Evolutionary conservation across 2,113 vertebrate genomes (phyloP).

Genomic region (Ranitomeya variabilis): DNA sequence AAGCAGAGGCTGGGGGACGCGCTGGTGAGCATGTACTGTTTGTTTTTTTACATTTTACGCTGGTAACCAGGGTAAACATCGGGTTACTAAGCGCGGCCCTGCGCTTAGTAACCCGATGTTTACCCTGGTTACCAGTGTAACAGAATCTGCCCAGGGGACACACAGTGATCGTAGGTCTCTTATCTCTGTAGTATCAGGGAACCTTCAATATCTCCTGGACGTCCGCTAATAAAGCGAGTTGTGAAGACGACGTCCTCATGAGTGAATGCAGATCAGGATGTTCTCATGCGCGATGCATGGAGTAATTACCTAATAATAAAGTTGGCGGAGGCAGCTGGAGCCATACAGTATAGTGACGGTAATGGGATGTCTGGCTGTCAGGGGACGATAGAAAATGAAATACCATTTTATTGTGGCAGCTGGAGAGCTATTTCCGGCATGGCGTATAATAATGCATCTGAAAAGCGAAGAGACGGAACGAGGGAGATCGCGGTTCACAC

Average conservation of each 20-base stretch:
- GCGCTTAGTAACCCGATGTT: no score
- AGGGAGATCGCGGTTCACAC: not conserved
- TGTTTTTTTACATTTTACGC: no score
- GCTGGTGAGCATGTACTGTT: no score
- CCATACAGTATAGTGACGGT: slow-evolving; percentile 6
- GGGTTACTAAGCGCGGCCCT: no score
- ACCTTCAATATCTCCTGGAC: not conserved
- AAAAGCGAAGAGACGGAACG: not conserved
- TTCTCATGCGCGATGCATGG: not conserved
- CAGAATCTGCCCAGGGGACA: not conserved
- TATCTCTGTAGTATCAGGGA: not conserved
- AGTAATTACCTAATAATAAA: slow-evolving; percentile 47
- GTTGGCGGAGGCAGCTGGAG: slow-evolving; percentile 24
- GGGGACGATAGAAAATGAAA: slow-evolving; percentile 36
- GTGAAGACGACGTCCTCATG: not conserved
- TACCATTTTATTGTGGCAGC: slow-evolving; percentile 14
- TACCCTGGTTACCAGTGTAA: no score
- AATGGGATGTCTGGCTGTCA: slow-evolving; percentile 16
- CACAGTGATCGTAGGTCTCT: not conserved
- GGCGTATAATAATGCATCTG: not conserved
- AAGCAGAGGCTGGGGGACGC: no score
- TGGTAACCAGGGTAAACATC: no score
- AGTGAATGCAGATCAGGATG: not conserved
- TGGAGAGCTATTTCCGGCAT: slow-evolving; percentile 11
- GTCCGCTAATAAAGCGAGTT: not conserved